Percentiles rank a stretch among this genome's conserved stretches.
phyloP scores from a whole-genome alignment of 2,113 vertebrate species.

The Saimiri boliviensis region DNA sequence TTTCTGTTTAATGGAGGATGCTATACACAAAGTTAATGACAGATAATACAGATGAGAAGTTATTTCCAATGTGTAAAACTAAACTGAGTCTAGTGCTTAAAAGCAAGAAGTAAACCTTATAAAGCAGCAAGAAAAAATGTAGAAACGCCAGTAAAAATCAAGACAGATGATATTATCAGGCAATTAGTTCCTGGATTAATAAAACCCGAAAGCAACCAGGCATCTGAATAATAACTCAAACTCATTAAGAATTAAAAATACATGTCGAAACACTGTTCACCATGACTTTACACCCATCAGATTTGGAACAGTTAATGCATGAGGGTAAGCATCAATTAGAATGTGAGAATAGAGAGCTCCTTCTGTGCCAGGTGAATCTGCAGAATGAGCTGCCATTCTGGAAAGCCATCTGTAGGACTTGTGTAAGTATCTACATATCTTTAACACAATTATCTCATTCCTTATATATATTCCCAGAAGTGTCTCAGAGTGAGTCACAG shows the following conservation, averaged over 20 bases:
- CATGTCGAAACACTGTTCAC: not conserved
- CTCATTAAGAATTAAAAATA: not conserved
- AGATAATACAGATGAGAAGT: not conserved
- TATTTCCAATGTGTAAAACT: not conserved
- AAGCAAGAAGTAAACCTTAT: not conserved
- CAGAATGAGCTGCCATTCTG: not conserved
- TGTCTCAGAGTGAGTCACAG: not conserved
- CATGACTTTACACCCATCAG: not conserved
- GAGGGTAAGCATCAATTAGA: not conserved
- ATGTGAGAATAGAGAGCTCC: not conserved
- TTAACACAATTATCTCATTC: not conserved
- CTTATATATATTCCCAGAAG: not conserved
- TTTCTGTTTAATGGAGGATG: not conserved
- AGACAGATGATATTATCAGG: not conserved
- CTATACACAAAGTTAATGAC: not conserved
- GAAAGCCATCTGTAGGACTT: not conserved
- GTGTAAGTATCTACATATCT: not conserved
- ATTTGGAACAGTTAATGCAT: not conserved
- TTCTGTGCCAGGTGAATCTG: rapidly evolving
- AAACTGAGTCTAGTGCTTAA: not conserved
- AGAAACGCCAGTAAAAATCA: not conserved
- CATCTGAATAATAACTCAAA: not conserved
- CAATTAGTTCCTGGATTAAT: not conserved
- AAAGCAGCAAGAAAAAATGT: not conserved
- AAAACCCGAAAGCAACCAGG: not conserved